phyloP scores from a whole-genome alignment of 2,797 vertebrate species.

The Characodon lateralis region DNA sequence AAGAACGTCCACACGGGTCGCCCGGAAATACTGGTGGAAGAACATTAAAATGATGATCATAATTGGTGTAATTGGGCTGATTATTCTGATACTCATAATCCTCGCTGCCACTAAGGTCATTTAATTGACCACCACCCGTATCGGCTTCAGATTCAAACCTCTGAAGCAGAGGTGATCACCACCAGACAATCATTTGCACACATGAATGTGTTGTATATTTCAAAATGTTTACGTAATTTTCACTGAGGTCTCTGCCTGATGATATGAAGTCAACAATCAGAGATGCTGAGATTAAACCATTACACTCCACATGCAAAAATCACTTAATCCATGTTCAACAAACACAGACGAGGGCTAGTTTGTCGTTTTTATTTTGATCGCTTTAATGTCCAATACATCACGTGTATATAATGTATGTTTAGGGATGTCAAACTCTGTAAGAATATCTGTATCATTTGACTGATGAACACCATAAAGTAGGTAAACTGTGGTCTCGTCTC shows the following conservation, averaged over 20 bases:
- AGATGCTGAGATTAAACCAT: slow-evolving; percentile 26
- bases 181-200: background rate
- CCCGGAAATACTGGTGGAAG: slow-evolving; percentile 86
- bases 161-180: background rate
- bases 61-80: slow-evolving; percentile 74
- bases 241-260: background rate
- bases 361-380: slow-evolving; percentile 52
- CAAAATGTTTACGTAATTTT: slow-evolving; percentile 9
- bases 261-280: slow-evolving; percentile 11
- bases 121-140: slow-evolving; percentile 18
- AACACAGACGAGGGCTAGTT: slow-evolving; percentile 43
- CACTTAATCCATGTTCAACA: slow-evolving; percentile 30
- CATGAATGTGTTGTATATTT: slow-evolving; percentile 14
- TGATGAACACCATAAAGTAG: slow-evolving; percentile 44
- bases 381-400: slow-evolving; percentile 56
- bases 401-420: slow-evolving; percentile 48
- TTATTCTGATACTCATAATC: slow-evolving; percentile 83
- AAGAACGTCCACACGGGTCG: slow-evolving; percentile 76
- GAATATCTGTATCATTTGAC: slow-evolving; percentile 62
- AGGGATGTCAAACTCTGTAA: slow-evolving; percentile 58
- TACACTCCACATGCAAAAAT: slow-evolving; percentile 54
- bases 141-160: background rate
- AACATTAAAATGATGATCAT: slow-evolving; percentile 84
- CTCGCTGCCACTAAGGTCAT: slow-evolving; percentile 80
- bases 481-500: slow-evolving; percentile 35